Conservation (phyloP, 2,888 invertebrate genomes). For the Dicyrtoma fusca region DNA sequence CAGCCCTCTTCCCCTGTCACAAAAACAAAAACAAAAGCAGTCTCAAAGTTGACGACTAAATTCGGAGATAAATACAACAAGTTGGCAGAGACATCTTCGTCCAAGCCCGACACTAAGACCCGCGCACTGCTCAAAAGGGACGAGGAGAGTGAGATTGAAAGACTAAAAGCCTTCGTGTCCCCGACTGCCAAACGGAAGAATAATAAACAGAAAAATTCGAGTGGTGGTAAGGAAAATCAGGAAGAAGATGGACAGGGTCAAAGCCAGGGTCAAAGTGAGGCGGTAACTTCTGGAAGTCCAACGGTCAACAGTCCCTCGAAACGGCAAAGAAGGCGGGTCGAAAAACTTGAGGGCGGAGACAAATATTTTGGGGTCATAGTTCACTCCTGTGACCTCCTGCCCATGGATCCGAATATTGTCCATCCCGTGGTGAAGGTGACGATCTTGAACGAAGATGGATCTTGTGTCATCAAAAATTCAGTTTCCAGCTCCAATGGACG, state of each 20-base stretch:
- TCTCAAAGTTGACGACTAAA: no score
- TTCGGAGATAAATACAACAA: no score
- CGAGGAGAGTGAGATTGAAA: slow-evolving; percentile 26
- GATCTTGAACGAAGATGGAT: slow-evolving; percentile 60
- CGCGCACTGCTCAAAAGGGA: slow-evolving; percentile 1
- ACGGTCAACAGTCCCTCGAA: no score
- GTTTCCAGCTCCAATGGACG: background rate
- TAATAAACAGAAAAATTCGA: background rate
- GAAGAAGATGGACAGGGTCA: no score
- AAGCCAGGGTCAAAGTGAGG: no score
- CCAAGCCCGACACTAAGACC: background rate
- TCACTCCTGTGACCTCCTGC: slow-evolving; percentile 66
- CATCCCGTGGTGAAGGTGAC: slow-evolving; percentile 70
- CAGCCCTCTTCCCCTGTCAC: no score
- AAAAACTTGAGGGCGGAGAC: slow-evolving; percentile 52
- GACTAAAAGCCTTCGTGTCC: background rate
- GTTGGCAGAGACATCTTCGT: background rate
- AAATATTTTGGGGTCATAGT: slow-evolving; percentile 64
- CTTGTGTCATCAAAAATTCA: slow-evolving; percentile 6
- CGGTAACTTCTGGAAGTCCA: no score
- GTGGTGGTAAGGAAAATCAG: background rate
- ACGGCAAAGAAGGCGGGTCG: slow-evolving; percentile 51
- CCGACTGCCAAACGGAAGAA: background rate
- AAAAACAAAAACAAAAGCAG: background rate
- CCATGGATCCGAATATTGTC: slow-evolving; percentile 65